phyloP scores from a whole-genome alignment of 2,113 vertebrate genomes.

The Xyliphius kryptos region DNA sequence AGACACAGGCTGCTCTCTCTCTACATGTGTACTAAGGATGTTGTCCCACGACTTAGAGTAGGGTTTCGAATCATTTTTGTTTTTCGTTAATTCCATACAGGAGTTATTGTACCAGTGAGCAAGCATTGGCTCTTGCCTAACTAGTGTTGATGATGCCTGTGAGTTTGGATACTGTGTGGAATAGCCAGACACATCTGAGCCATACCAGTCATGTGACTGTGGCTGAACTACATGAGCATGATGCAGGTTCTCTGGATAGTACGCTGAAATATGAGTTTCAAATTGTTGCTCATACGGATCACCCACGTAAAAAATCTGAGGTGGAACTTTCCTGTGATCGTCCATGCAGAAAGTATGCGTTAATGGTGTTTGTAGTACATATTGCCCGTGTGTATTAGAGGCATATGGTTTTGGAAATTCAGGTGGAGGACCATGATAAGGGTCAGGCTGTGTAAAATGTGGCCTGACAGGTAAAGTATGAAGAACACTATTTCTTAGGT shows the following conservation, averaged over 20 bases:
- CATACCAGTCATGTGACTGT: constrained; percentile 78
- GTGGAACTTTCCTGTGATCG: constrained; percentile 67
- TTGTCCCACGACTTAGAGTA: constrained; percentile 97
- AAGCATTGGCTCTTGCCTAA: constrained; percentile 62
- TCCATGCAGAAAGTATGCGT: constrained; percentile 65
- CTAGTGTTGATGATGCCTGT: constrained; percentile 63
- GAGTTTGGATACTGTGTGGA: constrained; percentile 66
- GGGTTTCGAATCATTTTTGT: constrained; percentile 74
- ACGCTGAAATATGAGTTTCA: constrained; percentile 71
- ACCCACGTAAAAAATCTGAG: constrained; percentile 68
- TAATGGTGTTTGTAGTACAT: constrained; percentile 75
- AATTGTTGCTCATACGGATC: constrained; percentile 77
- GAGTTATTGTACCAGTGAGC: constrained; percentile 75
- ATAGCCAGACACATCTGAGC: constrained; percentile 64
- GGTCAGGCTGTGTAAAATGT: constrained; percentile 60
- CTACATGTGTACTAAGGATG: constrained; percentile 75
- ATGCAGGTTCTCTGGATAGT: constrained; percentile 65
- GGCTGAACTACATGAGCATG: constrained; percentile 67
- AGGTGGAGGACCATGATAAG: constrained; percentile 54
- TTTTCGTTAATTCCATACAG: constrained; percentile 67
- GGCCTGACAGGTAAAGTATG: constrained; percentile 59
- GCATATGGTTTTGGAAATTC: constrained; percentile 61
- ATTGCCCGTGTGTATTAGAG: constrained; percentile 64
- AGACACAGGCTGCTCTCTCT: constrained; percentile 72
- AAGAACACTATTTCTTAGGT: constrained; percentile 62